A percentile compares a stretch with the other conserved stretches of the same genome.
phyloP scores from a whole-genome alignment of 2,888 invertebrate genomes.

The Sialis fuliginosa region DNA sequence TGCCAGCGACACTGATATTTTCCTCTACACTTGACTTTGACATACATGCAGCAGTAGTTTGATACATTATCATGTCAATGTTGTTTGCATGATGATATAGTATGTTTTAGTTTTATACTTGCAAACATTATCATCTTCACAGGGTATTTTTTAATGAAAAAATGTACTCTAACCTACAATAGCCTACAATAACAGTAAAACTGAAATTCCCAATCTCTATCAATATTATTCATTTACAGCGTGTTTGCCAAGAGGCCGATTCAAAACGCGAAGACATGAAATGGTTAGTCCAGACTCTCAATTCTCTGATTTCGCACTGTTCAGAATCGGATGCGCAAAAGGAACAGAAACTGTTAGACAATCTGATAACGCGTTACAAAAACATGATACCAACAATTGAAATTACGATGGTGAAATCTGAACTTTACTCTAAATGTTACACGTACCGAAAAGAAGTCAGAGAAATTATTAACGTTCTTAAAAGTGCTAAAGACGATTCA shows the following conservation, averaged over 20 bases:
- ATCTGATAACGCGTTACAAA: constrained; percentile 72
- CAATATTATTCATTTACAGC: constrained; percentile 32
- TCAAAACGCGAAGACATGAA: constrained; percentile 85
- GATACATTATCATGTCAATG: too few species aligned
- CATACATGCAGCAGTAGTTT: too few species aligned
- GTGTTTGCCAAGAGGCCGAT: constrained; percentile 80
- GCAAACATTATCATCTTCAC: too few species aligned
- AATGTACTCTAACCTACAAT: too few species aligned
- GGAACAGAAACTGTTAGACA: constrained; percentile 69
- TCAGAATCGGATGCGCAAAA: constrained; percentile 59
- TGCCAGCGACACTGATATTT: too few species aligned
- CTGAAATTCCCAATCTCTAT: too few species aligned
- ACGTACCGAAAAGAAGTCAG: constrained; percentile 79
- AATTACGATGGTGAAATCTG: constrained; percentile 82
- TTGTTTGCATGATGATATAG: too few species aligned
- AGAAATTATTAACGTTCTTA: constrained; percentile 63
- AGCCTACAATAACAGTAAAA: too few species aligned
- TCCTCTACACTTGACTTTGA: too few species aligned
- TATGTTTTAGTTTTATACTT: too few species aligned
- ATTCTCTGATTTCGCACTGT: constrained; percentile 67
- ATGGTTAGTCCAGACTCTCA: constrained; percentile 82
- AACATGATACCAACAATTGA: constrained; percentile 83
- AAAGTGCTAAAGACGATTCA: constrained; percentile 57
- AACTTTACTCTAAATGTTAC: constrained; percentile 82
- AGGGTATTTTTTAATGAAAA: too few species aligned